A percentile compares a stretch with the other conserved stretches of the same genome.
phyloP scores from a whole-genome alignment of 1,140 invertebrate genomes.

The Hylaeus volcanicus region DNA sequence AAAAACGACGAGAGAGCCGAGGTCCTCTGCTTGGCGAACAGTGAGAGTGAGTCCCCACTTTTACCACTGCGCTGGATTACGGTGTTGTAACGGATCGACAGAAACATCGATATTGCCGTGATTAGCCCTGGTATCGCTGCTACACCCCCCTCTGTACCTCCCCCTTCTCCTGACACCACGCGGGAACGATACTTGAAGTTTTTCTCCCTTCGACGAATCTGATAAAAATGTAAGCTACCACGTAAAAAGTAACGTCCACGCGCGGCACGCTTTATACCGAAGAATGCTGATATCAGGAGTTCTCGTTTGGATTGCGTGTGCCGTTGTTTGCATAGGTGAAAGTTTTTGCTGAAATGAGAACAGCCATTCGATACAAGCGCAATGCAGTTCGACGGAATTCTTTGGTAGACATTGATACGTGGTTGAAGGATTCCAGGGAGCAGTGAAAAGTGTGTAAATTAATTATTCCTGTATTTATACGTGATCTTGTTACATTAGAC shows the following conservation, averaged over 20 bases:
- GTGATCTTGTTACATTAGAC: too few species aligned
- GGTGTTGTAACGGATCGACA: slow-evolving; percentile 39
- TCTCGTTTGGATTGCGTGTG: neutral
- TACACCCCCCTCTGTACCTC: too few species aligned
- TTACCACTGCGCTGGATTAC: slow-evolving; percentile 45
- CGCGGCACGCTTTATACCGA: too few species aligned
- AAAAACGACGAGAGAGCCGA: slow-evolving; percentile 6
- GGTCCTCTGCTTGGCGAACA: slow-evolving; percentile 23
- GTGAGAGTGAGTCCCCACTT: slow-evolving; percentile 74
- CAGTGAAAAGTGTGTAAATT: too few species aligned
- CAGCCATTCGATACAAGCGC: neutral
- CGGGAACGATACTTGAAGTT: neutral
- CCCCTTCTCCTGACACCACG: too few species aligned
- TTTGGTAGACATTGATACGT: too few species aligned
- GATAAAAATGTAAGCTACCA: too few species aligned
- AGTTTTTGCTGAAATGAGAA: neutral
- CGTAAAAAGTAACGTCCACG: too few species aligned
- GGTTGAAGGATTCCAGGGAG: too few species aligned
- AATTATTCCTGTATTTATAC: too few species aligned
- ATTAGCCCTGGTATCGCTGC: neutral
- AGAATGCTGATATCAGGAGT: neutral
- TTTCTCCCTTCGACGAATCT: neutral
- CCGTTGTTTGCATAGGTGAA: neutral
- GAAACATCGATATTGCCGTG: slow-evolving; percentile 2
- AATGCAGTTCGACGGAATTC: neutral